A percentile compares a stretch with the other conserved stretches of the same genome.
Conservation (phyloP, 2,888 invertebrate species). For the Lasioglossum malachurum region DNA sequence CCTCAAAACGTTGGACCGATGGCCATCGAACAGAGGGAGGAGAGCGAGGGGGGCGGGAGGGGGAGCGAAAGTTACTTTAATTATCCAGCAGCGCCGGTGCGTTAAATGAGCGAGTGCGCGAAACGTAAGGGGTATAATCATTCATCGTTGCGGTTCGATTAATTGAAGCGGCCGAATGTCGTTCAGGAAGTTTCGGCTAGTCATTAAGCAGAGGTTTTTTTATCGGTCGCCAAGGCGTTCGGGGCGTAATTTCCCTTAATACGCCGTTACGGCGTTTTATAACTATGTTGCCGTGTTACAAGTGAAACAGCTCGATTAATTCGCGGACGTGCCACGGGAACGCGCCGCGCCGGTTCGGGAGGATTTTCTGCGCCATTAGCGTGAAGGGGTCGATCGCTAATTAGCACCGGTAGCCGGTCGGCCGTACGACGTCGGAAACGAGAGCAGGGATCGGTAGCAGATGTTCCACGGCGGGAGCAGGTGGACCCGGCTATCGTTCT, state of each 20-base stretch:
- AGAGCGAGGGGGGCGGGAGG: too few relatives aligned
- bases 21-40: neutral
- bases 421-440: conserved; percentile 39
- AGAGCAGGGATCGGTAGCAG: conserved; percentile 64
- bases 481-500: conserved; percentile 79
- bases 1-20: neutral
- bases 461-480: conserved; percentile 73
- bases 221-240: neutral
- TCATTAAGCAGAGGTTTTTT: conserved; percentile 26
- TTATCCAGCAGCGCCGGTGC: conserved; percentile 20
- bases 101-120: neutral
- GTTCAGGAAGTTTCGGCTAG: conserved; percentile 21
- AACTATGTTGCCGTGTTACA: conserved; percentile 33
- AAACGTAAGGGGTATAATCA: conserved; percentile 43
- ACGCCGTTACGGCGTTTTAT: conserved; percentile 44
- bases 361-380: conserved; percentile 58
- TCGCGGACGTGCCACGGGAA: conserved; percentile 42
- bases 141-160: conserved; percentile 53
- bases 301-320: conserved; percentile 56
- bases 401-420: conserved; percentile 54
- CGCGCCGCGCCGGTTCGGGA: neutral
- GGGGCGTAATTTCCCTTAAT: conserved; percentile 42
- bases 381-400: conserved; percentile 62
- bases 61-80: conserved; percentile 30
- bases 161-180: conserved; percentile 44